Evolutionary conservation across 2,797 vertebrate species (phyloP).

Genomic region (Molossus alvarezi): DNA sequence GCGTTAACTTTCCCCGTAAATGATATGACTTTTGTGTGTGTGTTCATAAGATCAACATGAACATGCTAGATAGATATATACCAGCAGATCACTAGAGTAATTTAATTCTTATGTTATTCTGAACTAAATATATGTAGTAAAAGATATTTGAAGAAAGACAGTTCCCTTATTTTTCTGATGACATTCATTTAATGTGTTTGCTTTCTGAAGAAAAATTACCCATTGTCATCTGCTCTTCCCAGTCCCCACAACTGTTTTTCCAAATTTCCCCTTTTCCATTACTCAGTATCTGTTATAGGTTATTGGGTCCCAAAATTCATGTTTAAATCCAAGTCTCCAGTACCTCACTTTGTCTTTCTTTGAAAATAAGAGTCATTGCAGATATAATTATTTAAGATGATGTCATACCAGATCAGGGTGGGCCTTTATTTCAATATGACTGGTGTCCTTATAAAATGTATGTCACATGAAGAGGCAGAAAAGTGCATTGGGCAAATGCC

Average conservation of each 20-base stretch:
- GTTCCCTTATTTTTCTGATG: background rate
- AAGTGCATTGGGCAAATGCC: background rate
- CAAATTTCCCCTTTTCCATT: background rate
- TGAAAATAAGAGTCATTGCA: background rate
- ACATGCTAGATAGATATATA: background rate
- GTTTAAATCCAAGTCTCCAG: background rate
- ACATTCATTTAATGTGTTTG: background rate
- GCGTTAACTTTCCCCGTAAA: constrained; percentile 34
- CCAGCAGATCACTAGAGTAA: background rate
- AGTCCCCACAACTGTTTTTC: background rate
- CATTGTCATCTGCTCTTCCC: background rate
- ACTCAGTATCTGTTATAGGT: background rate
- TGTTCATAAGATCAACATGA: background rate
- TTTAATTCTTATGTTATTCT: background rate
- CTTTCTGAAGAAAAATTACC: constrained; percentile 12
- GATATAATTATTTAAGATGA: no score
- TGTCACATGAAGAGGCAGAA: background rate
- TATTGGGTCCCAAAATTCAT: background rate
- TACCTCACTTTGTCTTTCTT: background rate
- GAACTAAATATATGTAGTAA: background rate
- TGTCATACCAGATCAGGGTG: no score
- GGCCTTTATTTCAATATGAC: no score
- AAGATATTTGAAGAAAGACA: background rate
- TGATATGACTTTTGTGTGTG: background rate
- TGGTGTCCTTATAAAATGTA: background rate